A percentile compares a stretch with the other conserved stretches of the same genome.
phyloP scores from a whole-genome alignment of 2,113 vertebrate species.

The Solenodon paradoxus region DNA sequence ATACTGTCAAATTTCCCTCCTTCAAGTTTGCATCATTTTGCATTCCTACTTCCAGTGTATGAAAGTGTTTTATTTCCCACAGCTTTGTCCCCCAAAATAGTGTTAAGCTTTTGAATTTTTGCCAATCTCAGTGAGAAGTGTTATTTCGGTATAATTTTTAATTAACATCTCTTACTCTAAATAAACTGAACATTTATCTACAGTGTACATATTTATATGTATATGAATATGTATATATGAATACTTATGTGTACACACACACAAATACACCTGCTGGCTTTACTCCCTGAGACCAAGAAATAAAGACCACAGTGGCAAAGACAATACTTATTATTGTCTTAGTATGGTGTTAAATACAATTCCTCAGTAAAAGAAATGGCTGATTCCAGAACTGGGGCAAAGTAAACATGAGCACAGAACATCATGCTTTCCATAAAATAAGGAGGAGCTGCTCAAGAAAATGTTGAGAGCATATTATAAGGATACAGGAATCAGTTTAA shows the following conservation, averaged over 20 bases:
- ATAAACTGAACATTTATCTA: background rate
- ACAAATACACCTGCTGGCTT: background rate
- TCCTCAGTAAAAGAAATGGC: background rate
- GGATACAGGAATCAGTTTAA: background rate
- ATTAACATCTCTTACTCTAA: background rate
- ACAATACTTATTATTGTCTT: background rate
- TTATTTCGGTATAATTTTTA: background rate
- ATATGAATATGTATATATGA: background rate
- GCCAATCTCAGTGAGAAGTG: background rate
- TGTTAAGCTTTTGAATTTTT: background rate
- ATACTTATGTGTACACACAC: fast-evolving
- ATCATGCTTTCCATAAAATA: background rate
- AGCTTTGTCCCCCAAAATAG: background rate
- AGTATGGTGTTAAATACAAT: background rate
- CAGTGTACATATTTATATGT: background rate
- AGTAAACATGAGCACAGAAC: background rate
- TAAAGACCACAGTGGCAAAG: background rate
- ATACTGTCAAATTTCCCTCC: background rate
- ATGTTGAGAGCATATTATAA: background rate
- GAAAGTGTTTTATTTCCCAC: background rate
- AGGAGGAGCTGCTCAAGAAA: background rate
- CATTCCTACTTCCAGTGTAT: background rate
- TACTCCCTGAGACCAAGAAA: background rate
- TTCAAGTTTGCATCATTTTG: background rate
- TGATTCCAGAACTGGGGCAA: background rate